These are phyloP conservation scores for Peromyscus leucopus DNA, from an alignment of 2,113 vertebrate species.

Conservation along the genomic window DNA sequence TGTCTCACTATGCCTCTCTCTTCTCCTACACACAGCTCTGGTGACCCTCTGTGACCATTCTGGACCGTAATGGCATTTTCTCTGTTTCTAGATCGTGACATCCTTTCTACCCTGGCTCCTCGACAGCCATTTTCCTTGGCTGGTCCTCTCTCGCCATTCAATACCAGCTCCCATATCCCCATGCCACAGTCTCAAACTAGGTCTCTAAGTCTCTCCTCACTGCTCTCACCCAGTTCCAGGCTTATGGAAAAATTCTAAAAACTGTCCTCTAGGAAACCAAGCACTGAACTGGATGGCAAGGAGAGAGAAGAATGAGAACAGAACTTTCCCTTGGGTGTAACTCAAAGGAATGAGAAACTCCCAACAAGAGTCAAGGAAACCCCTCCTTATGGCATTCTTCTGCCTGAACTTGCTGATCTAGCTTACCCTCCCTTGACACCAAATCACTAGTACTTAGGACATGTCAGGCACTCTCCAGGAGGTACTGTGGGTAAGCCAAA, in stretches of 20 bases:
- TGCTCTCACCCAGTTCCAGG: background rate
- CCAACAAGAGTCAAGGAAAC: slow-evolving; percentile 14
- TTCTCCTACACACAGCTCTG: background rate
- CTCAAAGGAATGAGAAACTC: slow-evolving; percentile 28
- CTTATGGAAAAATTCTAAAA: background rate
- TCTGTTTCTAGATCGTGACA: background rate
- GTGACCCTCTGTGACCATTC: background rate
- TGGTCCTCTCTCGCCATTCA: background rate
- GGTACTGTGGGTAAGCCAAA: background rate
- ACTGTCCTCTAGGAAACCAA: background rate
- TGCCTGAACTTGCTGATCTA: background rate
- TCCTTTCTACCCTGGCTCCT: background rate
- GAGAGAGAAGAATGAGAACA: background rate
- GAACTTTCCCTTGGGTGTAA: background rate
- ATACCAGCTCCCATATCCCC: background rate
- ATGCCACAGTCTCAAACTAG: background rate
- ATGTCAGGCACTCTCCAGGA: background rate
- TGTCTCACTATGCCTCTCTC: background rate
- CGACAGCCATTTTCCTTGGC: background rate
- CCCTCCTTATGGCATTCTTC: background rate
- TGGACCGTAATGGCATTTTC: background rate
- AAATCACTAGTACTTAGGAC: background rate
- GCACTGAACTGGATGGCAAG: background rate
- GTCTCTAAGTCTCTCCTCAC: background rate
- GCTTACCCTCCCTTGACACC: background rate